These are phyloP conservation scores for Fundulus diaphanus DNA, from an alignment of 2,797 vertebrate species.

Conservation along the genomic window DNA sequence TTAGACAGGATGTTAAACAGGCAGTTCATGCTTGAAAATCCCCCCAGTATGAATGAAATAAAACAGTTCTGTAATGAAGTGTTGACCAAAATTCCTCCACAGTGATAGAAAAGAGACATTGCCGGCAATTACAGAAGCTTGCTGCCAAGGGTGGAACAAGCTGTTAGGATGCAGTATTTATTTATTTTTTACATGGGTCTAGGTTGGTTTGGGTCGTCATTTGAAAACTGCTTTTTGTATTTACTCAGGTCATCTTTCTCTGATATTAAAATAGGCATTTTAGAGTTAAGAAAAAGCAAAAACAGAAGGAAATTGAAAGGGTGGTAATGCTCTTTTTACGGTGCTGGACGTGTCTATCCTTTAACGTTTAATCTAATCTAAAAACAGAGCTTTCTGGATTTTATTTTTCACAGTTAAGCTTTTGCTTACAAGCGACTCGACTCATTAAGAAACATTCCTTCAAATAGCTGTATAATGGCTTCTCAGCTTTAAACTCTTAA, in stretches of 20 bases:
- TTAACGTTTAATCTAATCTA: background rate
- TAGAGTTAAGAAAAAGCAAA: background rate
- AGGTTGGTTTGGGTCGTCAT: background rate
- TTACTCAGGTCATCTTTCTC: background rate
- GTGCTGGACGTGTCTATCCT: too few species aligned
- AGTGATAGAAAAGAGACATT: background rate
- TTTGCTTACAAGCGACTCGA: background rate
- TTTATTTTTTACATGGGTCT: background rate
- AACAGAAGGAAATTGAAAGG: background rate
- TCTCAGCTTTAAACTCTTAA: constrained; percentile 6
- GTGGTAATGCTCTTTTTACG: background rate
- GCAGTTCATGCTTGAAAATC: background rate
- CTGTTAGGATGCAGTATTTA: background rate
- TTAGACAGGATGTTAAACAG: background rate
- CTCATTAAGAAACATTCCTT: background rate
- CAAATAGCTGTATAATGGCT: background rate
- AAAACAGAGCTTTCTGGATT: background rate
- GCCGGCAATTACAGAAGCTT: background rate
- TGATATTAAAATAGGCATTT: background rate
- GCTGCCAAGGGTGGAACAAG: background rate
- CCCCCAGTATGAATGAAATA: background rate
- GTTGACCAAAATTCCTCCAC: background rate
- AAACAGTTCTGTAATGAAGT: too few species aligned
- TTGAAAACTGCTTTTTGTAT: background rate
- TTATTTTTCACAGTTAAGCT: constrained; percentile 8